phyloP scores from a whole-genome alignment of 2,888 invertebrate genomes.

The Epirrhoe tristata region DNA sequence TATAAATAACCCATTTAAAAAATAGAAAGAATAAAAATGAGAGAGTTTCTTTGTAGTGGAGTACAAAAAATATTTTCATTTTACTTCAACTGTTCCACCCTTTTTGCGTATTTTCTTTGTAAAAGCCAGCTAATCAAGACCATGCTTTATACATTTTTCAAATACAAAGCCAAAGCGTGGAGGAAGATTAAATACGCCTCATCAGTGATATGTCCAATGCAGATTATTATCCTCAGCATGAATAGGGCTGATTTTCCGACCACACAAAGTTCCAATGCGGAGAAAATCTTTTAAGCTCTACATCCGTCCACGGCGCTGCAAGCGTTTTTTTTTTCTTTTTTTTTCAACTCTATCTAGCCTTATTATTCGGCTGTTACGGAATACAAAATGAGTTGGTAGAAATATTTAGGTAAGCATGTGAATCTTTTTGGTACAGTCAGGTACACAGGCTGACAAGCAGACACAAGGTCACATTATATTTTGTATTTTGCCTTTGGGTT shows the following conservation, averaged over 20 bases:
- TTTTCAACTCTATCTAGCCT: conserved; percentile 21
- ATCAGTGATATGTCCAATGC: conserved; percentile 53
- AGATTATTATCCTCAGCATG: conserved; percentile 54
- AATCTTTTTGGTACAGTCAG: too few species aligned
- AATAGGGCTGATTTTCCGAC: conserved; percentile 60
- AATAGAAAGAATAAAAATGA: too few species aligned
- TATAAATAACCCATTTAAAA: too few species aligned
- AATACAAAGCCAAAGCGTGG: conserved; percentile 7
- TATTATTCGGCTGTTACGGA: too few species aligned
- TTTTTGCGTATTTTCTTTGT: background rate
- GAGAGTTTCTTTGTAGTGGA: too few species aligned
- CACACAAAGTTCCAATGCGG: conserved; percentile 28
- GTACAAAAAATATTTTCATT: too few species aligned
- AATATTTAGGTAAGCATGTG: too few species aligned
- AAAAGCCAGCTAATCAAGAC: background rate
- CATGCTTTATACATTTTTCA: background rate
- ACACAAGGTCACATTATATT: too few species aligned
- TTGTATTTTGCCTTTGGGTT: too few species aligned
- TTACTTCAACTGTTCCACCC: too few species aligned
- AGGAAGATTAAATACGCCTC: conserved; percentile 35
- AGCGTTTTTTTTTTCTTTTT: conserved; percentile 37
- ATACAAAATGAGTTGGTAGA: too few species aligned
- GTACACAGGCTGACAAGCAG: too few species aligned
- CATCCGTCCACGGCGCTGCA: conserved; percentile 38
- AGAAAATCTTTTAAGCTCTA: conserved; percentile 42